phyloP scores from a whole-genome alignment of 2,888 invertebrate genomes.

The Teinopalpus imperialis region DNA sequence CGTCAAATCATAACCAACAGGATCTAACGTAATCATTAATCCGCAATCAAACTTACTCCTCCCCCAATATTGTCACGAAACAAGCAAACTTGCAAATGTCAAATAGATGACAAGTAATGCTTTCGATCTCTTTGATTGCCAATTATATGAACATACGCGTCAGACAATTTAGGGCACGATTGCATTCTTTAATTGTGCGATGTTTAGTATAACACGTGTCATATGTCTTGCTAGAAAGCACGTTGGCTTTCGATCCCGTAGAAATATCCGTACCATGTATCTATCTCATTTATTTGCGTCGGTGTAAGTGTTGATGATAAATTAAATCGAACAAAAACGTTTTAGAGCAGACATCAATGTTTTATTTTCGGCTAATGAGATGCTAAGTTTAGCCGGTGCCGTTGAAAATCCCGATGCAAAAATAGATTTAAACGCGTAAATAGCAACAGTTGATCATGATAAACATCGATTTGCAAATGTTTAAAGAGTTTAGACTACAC shows the following conservation, averaged over 20 bases:
- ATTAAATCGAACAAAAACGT: constrained; percentile 1
- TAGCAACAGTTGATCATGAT: neutral
- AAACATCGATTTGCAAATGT: no score
- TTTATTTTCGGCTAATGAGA: constrained; percentile 13
- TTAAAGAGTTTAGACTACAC: neutral
- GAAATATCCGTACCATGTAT: constrained; percentile 45
- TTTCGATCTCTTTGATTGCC: neutral
- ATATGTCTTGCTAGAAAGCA: constrained; percentile 47
- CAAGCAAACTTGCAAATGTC: no score
- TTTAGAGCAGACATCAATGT: neutral
- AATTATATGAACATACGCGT: neutral
- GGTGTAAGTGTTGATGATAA: constrained; percentile 4
- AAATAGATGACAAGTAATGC: neutral
- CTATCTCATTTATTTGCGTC: constrained; percentile 42
- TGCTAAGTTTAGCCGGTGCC: constrained; percentile 7
- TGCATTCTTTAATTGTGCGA: neutral
- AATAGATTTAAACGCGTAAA: constrained; percentile 6
- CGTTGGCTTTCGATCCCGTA: constrained; percentile 65
- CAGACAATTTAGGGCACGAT: neutral
- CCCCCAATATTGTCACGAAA: no score
- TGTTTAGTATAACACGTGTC: neutral
- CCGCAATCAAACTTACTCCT: no score
- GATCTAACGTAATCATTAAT: no score
- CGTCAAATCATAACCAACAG: no score
- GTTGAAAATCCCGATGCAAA: neutral